phyloP scores from a whole-genome alignment of 2,888 invertebrate genomes.

The Incurvaria masculella region DNA sequence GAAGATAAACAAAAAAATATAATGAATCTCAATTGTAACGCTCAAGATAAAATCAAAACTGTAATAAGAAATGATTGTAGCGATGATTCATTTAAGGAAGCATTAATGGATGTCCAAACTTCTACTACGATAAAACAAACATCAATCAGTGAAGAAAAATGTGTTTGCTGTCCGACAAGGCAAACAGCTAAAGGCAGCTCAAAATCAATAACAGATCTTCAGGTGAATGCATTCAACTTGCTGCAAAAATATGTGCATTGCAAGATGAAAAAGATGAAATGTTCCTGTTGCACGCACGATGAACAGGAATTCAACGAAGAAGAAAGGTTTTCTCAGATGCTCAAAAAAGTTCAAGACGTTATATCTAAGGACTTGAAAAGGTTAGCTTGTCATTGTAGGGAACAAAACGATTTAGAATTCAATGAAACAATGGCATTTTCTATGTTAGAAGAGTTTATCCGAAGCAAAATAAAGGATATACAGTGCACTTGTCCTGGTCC shows the following conservation, averaged over 20 bases:
- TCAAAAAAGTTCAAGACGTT: conserved; percentile 33
- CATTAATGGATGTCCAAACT: neutral
- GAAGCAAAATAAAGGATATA: conserved; percentile 37
- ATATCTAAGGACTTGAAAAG: conserved; percentile 30
- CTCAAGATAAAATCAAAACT: neutral
- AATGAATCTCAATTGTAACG: neutral
- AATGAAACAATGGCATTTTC: conserved; percentile 41
- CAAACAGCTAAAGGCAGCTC: conserved; percentile 20
- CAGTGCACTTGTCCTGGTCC: conserved; percentile 28
- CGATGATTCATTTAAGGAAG: neutral
- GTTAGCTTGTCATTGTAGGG: conserved; percentile 27
- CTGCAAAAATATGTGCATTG: conserved; percentile 35
- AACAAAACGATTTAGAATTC: conserved; percentile 20
- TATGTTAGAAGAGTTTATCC: conserved; percentile 43
- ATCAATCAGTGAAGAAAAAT: conserved; percentile 18
- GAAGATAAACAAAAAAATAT: neutral
- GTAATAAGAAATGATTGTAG: neutral
- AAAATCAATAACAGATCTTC: conserved; percentile 31
- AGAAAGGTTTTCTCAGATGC: conserved; percentile 27
- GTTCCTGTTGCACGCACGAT: conserved; percentile 24
- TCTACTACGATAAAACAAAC: neutral
- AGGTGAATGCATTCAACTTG: conserved; percentile 38
- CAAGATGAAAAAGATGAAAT: conserved; percentile 28
- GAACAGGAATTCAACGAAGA: conserved; percentile 30
- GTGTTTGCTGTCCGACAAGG: conserved; percentile 29